Percentiles rank a stretch among this genome's conserved stretches.
Evolutionary conservation across 2,797 vertebrate genomes (phyloP).

Genomic region (Hybognathus amarus): DNA sequence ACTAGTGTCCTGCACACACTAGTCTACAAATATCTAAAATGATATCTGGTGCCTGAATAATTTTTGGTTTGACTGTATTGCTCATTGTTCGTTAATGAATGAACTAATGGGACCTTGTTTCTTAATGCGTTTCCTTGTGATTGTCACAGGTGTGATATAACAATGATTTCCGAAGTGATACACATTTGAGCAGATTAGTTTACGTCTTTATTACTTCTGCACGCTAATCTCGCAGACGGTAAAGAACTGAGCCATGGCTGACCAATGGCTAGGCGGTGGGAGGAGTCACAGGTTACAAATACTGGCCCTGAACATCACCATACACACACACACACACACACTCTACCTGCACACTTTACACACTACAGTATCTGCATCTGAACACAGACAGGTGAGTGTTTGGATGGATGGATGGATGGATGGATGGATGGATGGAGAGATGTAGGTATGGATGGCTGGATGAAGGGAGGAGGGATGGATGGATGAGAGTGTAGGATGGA

Average conservation of each 20-base stretch:
- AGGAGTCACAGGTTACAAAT: slow-evolving; percentile 59
- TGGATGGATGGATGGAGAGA: too few relatives aligned
- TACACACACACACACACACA: neutral
- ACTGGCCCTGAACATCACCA: neutral
- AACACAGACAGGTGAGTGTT: slow-evolving; percentile 60
- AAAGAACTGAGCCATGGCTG: slow-evolving; percentile 34
- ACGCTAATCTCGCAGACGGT: slow-evolving; percentile 55
- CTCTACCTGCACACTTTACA: slow-evolving; percentile 32
- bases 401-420: too few relatives aligned
- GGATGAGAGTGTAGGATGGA: too few relatives aligned
- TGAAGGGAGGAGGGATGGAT: neutral
- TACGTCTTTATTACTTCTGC: slow-evolving; percentile 1
- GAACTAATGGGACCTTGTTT: too few relatives aligned
- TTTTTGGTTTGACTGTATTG: too few relatives aligned
- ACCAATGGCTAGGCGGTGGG: neutral
- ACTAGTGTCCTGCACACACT: too few relatives aligned
- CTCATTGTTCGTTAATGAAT: too few relatives aligned
- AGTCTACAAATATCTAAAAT: too few relatives aligned
- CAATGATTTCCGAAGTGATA: neutral
- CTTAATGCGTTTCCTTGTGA: neutral
- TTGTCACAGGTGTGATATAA: neutral
- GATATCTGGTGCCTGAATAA: too few relatives aligned
- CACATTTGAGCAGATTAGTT: slow-evolving; percentile 38
- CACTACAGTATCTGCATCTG: neutral
- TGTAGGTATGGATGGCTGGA: neutral